Percentiles rank a stretch among this genome's conserved stretches.
phyloP scores from a whole-genome alignment of 2,888 invertebrate species.

The Aricia artaxerxes region DNA sequence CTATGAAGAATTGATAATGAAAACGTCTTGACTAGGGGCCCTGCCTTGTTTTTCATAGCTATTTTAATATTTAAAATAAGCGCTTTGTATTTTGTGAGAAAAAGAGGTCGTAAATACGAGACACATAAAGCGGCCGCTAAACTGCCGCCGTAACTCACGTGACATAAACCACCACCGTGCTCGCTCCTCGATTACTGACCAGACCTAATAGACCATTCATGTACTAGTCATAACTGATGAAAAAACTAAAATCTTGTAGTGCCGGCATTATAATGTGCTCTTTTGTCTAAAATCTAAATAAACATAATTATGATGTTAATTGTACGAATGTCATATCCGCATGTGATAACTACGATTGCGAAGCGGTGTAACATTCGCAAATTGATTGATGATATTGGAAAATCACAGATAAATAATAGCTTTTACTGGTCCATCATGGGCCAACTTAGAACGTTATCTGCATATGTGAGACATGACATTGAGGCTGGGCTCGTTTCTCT shows the following conservation, averaged over 20 bases:
- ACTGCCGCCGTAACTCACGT: neutral
- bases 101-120: conserved; percentile 10
- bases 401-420: no score
- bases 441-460: no score
- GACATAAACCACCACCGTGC: neutral
- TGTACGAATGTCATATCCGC: no score
- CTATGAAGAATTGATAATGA: no score
- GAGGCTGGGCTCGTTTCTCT: no score
- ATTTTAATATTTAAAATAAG: neutral
- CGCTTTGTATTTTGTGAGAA: neutral
- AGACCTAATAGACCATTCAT: neutral
- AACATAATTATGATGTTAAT: no score
- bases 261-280: neutral
- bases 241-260: neutral
- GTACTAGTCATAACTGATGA: neutral
- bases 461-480: no score
- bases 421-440: no score
- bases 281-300: neutral
- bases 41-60: neutral
- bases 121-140: neutral
- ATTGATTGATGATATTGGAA: no score
- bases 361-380: no score
- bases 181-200: neutral
- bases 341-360: no score
- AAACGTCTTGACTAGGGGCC: no score